Percentiles rank a stretch among this genome's conserved stretches.
Conservation (phyloP, 2,113 vertebrate genomes). For the Mormyrus iriodes region DNA sequence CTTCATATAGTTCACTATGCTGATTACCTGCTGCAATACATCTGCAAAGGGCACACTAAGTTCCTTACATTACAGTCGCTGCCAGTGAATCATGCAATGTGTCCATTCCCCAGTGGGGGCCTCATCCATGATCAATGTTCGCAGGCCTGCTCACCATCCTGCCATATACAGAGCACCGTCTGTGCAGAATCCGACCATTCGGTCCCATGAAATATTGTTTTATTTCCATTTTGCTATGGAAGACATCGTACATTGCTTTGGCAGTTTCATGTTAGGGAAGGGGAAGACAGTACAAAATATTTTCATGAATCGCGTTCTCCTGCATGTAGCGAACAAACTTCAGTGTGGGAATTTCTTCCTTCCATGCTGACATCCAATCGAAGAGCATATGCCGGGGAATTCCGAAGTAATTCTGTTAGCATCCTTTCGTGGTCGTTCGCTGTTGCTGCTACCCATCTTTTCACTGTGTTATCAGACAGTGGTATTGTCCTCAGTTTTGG, state of each 20-base stretch:
- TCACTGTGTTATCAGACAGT: slow-evolving; percentile 14
- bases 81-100: no score
- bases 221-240: no score
- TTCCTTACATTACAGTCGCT: no score
- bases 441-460: slow-evolving; percentile 12
- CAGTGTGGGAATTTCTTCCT: slow-evolving; percentile 8
- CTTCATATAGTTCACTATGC: slow-evolving; percentile 16
- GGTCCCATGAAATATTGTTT: no score
- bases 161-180: no score
- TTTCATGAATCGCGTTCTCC: slow-evolving; percentile 1
- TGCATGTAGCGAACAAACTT: slow-evolving; percentile 17
- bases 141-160: no score
- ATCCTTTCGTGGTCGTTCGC: slow-evolving; percentile 7
- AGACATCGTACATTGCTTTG: slow-evolving; percentile 17
- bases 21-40: background rate
- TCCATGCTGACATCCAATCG: slow-evolving; percentile 18
- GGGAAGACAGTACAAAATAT: slow-evolving; percentile 22
- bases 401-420: background rate
- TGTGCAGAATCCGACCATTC: no score
- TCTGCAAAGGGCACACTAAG: background rate
- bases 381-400: slow-evolving; percentile 18
- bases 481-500: slow-evolving; percentile 14
- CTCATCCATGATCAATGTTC: no score
- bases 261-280: slow-evolving; percentile 14
- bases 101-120: background rate